Evolutionary conservation across 2,888 invertebrate genomes (phyloP), one percentile per base, ranked within the genome.

Genomic region (Scotopteryx bipunctaria): DNA sequence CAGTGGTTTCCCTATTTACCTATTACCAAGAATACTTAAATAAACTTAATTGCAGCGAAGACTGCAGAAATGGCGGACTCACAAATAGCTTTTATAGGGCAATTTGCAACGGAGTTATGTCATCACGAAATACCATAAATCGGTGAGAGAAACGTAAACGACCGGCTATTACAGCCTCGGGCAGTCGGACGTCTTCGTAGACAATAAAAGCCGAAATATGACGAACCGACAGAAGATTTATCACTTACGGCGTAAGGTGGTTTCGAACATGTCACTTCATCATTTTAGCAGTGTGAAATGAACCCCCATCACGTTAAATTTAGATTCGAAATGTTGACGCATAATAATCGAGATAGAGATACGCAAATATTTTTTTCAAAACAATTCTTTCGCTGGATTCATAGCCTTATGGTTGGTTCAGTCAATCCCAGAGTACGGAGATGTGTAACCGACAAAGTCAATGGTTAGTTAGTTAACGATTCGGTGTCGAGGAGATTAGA

Each of bases 41-140:
- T 42, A 47, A 37, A 48, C 33, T 49, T 52, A 31, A 54, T 55
- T 58, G 44, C 47, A 47, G 47, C 36, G 52, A 63, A 62, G 68
- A 72, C 64, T 71, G 68, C 74, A 67, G 75, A 71, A 72, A 76
- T 72, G 64, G 68, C 62, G 68, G 62, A 58, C 65, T 55, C 65
- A 81, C 83, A 84, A 85, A 85, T 86, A 83, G 78, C 81, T 82
- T 86, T 86, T 83, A 86, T 85, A 73, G 81, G 75, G 82, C 81
- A 75, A 81, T 84, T 84, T 74, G 77, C 75, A 77, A 77, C 76
- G 67, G 77, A 81, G 81, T 84, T 84, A 81, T 81, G 81, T 83
- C 82, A 82, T 85, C 82, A 79, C 73, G 76, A 76, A 79, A 75
- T 71, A 72, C 73, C 73, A 81, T 84, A 82, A 86, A 86, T 84